Conservation (phyloP, 2,797 vertebrate species). For the Enteromius anoplus region DNA sequence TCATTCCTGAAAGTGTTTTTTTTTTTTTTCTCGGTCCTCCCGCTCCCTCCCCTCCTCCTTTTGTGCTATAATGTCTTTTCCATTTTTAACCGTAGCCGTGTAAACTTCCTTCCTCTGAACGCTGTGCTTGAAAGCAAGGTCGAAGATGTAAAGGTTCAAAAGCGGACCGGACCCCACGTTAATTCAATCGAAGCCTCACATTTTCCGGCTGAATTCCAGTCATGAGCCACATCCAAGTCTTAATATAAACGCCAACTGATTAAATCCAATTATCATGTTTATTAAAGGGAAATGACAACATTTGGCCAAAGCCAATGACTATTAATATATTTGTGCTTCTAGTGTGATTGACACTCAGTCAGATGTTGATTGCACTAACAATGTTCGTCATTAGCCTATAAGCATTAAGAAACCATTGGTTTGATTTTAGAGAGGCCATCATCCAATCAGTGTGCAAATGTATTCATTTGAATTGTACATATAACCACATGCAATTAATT, state of each 20-base stretch:
- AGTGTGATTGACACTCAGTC: slow-evolving; percentile 14
- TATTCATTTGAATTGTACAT: not conserved
- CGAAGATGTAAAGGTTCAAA: not conserved
- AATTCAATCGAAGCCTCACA: not conserved
- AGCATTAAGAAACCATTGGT: slow-evolving; percentile 16
- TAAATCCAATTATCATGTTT: not conserved
- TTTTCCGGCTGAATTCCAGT: not conserved
- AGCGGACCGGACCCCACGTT: slow-evolving; percentile 11
- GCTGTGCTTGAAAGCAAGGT: slow-evolving; percentile 46
- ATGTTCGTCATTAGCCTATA: slow-evolving; percentile 9
- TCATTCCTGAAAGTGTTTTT: slow-evolving; percentile 84
- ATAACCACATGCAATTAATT: not conserved
- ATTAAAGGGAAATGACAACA: not conserved
- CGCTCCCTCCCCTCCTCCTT: slow-evolving; percentile 59
- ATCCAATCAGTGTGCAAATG: slow-evolving; percentile 9
- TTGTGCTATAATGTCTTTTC: slow-evolving; percentile 82
- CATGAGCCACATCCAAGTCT: not conserved
- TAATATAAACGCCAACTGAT: not conserved
- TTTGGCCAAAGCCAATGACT: not conserved
- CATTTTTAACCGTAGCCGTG: slow-evolving; percentile 82
- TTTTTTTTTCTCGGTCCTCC: slow-evolving; percentile 60
- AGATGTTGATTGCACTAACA: slow-evolving; percentile 14
- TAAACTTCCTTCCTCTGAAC: slow-evolving; percentile 81
- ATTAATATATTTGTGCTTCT: not conserved
- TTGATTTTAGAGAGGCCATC: slow-evolving; percentile 25